phyloP scores from a whole-genome alignment of 1,140 invertebrate species.

The Stenopsyche tienmushanensis region DNA sequence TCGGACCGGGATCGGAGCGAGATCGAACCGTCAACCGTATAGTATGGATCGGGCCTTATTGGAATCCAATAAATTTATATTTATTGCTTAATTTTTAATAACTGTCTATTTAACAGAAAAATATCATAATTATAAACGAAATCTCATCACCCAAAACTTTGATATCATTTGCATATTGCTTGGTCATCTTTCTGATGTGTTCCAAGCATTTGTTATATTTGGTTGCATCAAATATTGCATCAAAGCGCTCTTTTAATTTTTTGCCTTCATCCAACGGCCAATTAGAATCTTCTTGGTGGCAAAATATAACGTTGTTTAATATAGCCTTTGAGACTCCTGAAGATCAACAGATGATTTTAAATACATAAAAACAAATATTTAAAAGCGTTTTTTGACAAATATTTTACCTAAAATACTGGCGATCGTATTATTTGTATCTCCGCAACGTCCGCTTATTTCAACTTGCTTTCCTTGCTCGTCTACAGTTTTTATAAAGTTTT shows the following conservation, averaged over 20 bases:
- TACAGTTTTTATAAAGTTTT: slow-evolving; percentile 59
- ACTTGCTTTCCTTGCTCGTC: slow-evolving; percentile 49
- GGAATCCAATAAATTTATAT: too few relatives aligned
- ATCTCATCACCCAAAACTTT: slow-evolving; percentile 49
- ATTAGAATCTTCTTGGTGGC: slow-evolving; percentile 96
- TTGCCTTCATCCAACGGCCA: slow-evolving; percentile 96
- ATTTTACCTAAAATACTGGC: slow-evolving; percentile 50
- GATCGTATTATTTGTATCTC: slow-evolving; percentile 52
- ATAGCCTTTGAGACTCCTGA: slow-evolving; percentile 86
- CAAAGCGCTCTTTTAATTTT: slow-evolving; percentile 93
- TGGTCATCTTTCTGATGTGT: slow-evolving; percentile 69
- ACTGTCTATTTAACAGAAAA: background rate
- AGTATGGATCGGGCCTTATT: too few relatives aligned
- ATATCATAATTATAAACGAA: slow-evolving; percentile 1
- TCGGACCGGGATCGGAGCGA: too few relatives aligned
- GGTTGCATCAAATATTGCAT: slow-evolving; percentile 95
- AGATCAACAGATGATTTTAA: slow-evolving; percentile 30
- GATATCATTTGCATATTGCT: slow-evolving; percentile 58
- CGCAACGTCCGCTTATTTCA: slow-evolving; percentile 53
- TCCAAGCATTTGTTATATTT: slow-evolving; percentile 94
- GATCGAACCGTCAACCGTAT: too few relatives aligned
- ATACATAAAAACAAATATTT: background rate
- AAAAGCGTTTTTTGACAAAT: background rate
- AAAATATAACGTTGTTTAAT: slow-evolving; percentile 96
- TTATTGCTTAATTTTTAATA: too few relatives aligned